phyloP scores from a whole-genome alignment of 2,888 invertebrate species.

The Biston stratarius region DNA sequence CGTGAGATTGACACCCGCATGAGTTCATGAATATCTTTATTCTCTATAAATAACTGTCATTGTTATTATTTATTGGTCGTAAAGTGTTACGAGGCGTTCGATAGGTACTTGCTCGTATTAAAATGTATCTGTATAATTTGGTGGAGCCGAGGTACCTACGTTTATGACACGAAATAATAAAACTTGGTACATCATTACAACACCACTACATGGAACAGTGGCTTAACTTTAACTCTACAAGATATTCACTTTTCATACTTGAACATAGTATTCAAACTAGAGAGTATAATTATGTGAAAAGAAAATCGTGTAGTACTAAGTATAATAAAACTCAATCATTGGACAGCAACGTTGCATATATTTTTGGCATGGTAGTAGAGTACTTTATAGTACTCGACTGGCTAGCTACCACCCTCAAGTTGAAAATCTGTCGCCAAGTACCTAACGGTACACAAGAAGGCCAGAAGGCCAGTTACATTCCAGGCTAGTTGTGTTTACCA shows the following conservation, averaged over 20 bases:
- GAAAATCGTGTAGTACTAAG: too few species aligned
- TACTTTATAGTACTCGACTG: too few species aligned
- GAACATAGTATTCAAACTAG: too few species aligned
- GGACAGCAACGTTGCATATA: too few species aligned
- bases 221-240: not conserved
- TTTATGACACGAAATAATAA: constrained; percentile 81
- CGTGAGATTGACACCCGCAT: constrained; percentile 64
- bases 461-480: too few species aligned
- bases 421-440: too few species aligned
- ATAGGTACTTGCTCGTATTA: constrained; percentile 64
- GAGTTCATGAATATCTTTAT: constrained; percentile 67
- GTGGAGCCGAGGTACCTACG: constrained; percentile 56
- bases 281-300: too few species aligned
- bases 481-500: too few species aligned
- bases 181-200: constrained; percentile 77
- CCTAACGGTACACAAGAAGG: too few species aligned
- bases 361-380: too few species aligned
- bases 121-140: constrained; percentile 75
- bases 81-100: constrained; percentile 68
- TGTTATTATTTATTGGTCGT: constrained; percentile 73
- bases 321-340: too few species aligned
- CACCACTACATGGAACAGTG: constrained; percentile 44
- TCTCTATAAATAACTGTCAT: constrained; percentile 65
- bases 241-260: not conserved
- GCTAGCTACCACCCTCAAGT: too few species aligned